A percentile compares a stretch with the other conserved stretches of the same genome.
Evolutionary conservation across 1,140 invertebrate species (phyloP).

Genomic region (Dendroctonus ponderosae): DNA sequence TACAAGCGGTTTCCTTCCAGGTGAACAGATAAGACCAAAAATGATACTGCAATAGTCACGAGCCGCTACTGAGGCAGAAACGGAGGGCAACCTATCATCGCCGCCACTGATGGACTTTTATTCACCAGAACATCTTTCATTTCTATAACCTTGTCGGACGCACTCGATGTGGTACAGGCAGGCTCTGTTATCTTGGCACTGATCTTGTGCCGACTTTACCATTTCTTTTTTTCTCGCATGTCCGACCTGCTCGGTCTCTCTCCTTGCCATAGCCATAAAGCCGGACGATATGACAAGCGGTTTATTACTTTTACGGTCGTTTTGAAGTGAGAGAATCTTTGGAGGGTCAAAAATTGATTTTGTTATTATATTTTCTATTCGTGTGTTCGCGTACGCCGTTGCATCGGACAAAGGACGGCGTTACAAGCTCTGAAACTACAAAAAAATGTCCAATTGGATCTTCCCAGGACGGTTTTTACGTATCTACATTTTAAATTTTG

Average conservation of each 20-base stretch:
- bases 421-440: too few relatives aligned
- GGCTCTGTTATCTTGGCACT: conserved; percentile 26
- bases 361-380: not conserved
- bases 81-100: not conserved
- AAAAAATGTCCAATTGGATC: too few relatives aligned
- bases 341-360: conserved; percentile 25
- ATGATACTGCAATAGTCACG: too few relatives aligned
- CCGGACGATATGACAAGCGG: conserved; percentile 13
- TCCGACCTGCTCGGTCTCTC: conserved; percentile 14
- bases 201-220: conserved; percentile 10
- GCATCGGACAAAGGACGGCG: too few relatives aligned
- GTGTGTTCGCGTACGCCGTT: too few relatives aligned
- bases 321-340: conserved; percentile 7
- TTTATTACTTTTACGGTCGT: conserved; percentile 19
- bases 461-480: too few relatives aligned
- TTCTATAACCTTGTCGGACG: conserved; percentile 31
- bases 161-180: conserved; percentile 30
- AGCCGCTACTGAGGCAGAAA: not conserved
- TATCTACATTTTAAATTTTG: too few relatives aligned
- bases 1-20: too few relatives aligned
- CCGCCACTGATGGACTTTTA: conserved; percentile 25
- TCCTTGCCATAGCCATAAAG: conserved; percentile 12
- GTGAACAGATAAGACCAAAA: too few relatives aligned
- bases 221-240: conserved; percentile 17
- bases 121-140: conserved; percentile 30